Percentiles rank a stretch among this genome's conserved stretches.
phyloP scores from a whole-genome alignment of 2,113 vertebrate genomes.

The Synodontis membranacea region DNA sequence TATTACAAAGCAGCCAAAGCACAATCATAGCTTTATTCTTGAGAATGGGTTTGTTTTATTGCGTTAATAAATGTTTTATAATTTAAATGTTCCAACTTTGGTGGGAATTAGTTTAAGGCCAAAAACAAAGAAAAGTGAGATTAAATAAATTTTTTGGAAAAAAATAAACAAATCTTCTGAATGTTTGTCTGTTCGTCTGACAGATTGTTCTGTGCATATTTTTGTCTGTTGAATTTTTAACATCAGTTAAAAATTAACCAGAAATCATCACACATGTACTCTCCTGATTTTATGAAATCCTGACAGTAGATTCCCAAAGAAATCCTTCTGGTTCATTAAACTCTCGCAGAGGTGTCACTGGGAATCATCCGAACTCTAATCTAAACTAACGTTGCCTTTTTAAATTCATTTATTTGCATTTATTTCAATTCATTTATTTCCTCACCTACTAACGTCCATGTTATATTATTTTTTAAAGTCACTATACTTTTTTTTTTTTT shows the following conservation, averaged over 20 bases:
- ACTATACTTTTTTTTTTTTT: too few relatives aligned
- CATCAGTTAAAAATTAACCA: background rate
- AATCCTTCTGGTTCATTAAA: background rate
- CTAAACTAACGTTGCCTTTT: too few relatives aligned
- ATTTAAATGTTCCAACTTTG: background rate
- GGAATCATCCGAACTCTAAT: background rate
- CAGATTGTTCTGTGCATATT: background rate
- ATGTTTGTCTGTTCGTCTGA: background rate
- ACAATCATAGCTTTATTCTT: background rate
- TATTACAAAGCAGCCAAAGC: slow-evolving; percentile 30
- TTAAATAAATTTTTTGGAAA: too few relatives aligned
- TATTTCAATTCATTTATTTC: too few relatives aligned
- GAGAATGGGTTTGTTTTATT: background rate
- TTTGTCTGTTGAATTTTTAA: background rate
- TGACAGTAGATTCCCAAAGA: background rate
- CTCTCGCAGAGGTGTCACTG: background rate
- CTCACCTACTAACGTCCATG: background rate
- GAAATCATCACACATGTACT: background rate
- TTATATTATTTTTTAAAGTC: too few relatives aligned
- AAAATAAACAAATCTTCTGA: background rate
- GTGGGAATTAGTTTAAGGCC: background rate
- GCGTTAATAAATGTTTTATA: background rate
- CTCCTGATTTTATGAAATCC: background rate
- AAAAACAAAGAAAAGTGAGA: background rate
- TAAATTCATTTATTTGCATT: too few relatives aligned